Percentiles rank a stretch among this genome's conserved stretches.
phyloP scores from a whole-genome alignment of 2,888 invertebrate genomes.

The Ormyrus rosae region DNA sequence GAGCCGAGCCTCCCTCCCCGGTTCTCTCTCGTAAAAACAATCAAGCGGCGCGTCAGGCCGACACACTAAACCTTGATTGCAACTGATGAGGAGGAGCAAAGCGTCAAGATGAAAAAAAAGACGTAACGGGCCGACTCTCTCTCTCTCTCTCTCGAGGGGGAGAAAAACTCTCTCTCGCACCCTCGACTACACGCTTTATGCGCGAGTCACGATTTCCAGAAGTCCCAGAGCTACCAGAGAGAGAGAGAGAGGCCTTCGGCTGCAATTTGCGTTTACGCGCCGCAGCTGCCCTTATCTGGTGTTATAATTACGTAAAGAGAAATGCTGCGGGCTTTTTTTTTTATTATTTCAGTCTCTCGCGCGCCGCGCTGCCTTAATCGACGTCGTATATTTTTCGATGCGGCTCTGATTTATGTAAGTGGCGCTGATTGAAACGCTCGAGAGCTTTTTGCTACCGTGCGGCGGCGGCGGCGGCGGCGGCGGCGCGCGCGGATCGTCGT shows the following conservation, averaged over 20 bases:
- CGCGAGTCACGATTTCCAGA: constrained; percentile 35
- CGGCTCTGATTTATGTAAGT: constrained; percentile 25
- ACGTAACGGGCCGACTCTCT: not conserved
- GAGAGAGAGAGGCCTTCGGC: not conserved
- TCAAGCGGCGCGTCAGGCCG: constrained; percentile 68
- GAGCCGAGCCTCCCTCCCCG: constrained; percentile 62
- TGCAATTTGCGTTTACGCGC: constrained; percentile 30
- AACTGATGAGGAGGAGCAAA: constrained; percentile 67
- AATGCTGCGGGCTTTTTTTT: not conserved
- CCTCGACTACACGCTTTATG: not conserved
- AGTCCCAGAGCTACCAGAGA: not conserved
- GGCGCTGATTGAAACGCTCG: constrained; percentile 40
- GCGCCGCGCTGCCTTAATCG: not conserved
- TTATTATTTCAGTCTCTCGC: not conserved
- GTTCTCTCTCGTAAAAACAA: constrained; percentile 72
- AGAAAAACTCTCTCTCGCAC: constrained; percentile 38
- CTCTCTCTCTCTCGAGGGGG: too few species aligned
- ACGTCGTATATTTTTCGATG: not conserved
- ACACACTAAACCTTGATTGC: constrained; percentile 70
- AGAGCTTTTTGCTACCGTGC: not conserved
- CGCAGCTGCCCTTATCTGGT: constrained; percentile 37
- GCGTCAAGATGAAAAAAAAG: constrained; percentile 29
- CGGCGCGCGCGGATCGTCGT: too few species aligned
- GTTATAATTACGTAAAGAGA: constrained; percentile 36
- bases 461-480: not conserved